Base-by-base conservation (phyloP, 2,797 vertebrate species). In the Hoplostethus atlanticus region DNA sequence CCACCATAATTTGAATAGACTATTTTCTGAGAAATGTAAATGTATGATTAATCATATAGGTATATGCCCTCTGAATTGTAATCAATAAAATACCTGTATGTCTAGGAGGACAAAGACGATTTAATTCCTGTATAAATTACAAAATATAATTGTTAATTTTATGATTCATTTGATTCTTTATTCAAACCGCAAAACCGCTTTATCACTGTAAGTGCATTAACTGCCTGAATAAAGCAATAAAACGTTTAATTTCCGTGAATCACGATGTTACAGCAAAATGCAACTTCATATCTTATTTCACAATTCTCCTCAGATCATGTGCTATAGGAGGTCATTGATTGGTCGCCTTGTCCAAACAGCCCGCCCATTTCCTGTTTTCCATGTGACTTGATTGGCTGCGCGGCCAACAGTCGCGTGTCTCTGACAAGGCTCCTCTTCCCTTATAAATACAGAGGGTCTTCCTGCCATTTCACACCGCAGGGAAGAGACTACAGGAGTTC, bases 401-500 rank as follows among this genome's bases (percentile, higher is more conserved):
- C 25, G 17, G 5, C 40, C 25, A 15, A 38, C 31, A 30, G 44
- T 62, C 38, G 67, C 66, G 66, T 3, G 8, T 6, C 11, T 0
- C 53, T 81, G 66, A 30, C 65, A 56, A 30, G 68, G 12, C 12
- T 28, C 0, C 0, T 17, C 0, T 3, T 2, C 30, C 16, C 0
- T 48, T 86, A 91, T 93, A 93, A 92, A 90, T 67, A 64, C 0
- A 10, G 1, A 6, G 2, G 7, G 58, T n/a, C 0, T 0, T 0
- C 0, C 25, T 0, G 0, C 30, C 8, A 42, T 47, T 48, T 82
- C 65, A 84, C 2, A 76, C 0, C 21, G 10, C 30, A 13, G 47
- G 63, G 70, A 54, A 57, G 52, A 25, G 40, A 57, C 0, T 0
- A 0, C 0, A 0, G 63, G 68, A 80, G 92, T 94, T 95, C 88